Evolutionary conservation across 2,888 invertebrate genomes (phyloP).

Genomic region (Lysandra bellargus): DNA sequence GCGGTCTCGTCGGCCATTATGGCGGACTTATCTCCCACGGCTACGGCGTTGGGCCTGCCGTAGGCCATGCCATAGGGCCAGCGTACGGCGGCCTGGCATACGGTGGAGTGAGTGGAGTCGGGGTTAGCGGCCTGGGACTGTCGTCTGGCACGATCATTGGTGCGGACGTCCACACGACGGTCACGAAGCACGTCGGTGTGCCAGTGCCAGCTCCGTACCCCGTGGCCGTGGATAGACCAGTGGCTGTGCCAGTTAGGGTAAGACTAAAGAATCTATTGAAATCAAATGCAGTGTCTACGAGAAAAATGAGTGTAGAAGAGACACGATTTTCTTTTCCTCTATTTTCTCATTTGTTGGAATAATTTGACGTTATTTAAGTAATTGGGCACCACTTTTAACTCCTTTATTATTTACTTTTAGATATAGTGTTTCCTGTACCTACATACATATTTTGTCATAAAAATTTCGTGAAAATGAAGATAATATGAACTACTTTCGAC

Average conservation of each 20-base stretch:
- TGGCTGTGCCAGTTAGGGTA: constrained; percentile 71
- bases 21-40: constrained; percentile 48
- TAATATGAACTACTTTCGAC: not conserved
- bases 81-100: constrained; percentile 36
- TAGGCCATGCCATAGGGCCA: constrained; percentile 44
- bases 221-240: constrained; percentile 72
- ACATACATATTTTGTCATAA: not conserved
- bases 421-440: not conserved
- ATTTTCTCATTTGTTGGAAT: not conserved
- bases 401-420: not conserved
- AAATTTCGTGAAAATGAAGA: not conserved
- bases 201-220: constrained; percentile 75
- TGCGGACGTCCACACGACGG: constrained; percentile 73
- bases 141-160: constrained; percentile 54
- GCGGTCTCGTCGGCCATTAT: constrained; percentile 66
- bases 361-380: not conserved
- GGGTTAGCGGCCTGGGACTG: constrained; percentile 40
- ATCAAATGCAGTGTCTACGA: not conserved
- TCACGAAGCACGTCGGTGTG: constrained; percentile 73
- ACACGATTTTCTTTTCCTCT: not conserved
- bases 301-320: not conserved
- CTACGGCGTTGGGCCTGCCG: constrained; percentile 42
- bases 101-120: constrained; percentile 40
- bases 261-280: constrained; percentile 31
- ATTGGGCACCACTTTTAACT: not conserved